These are phyloP conservation scores for Druon quercuslanigerum DNA, from an alignment of 1,140 invertebrate genomes.

Conservation along the genomic window DNA sequence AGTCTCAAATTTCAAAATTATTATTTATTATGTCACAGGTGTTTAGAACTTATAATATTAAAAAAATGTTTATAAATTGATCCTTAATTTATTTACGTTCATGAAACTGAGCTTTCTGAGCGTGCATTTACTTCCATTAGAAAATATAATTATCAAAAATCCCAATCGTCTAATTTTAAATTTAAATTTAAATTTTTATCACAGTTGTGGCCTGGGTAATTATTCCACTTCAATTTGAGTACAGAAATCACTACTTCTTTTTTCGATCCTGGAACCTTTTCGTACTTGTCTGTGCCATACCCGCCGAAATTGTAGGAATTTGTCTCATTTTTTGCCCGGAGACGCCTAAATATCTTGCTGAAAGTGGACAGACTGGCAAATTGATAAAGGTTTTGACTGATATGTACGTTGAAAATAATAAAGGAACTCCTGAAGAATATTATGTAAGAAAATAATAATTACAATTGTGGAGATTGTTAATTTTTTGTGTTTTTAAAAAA, in stretches of 20 bases:
- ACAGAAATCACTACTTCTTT: slow-evolving; percentile 48
- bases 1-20: too few species aligned
- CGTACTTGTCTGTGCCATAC: slow-evolving; percentile 62
- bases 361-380: slow-evolving; percentile 67
- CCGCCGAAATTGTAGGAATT: slow-evolving; percentile 57
- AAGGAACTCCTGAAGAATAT: slow-evolving; percentile 62
- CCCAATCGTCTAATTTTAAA: too few species aligned
- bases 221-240: slow-evolving; percentile 62
- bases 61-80: too few species aligned
- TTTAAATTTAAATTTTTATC: slow-evolving; percentile 29
- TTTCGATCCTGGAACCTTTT: slow-evolving; percentile 73
- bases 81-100: too few species aligned
- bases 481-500: neutral
- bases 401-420: slow-evolving; percentile 71
- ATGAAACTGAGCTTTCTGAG: too few species aligned
- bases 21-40: too few species aligned
- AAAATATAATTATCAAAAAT: neutral
- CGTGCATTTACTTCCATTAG: too few species aligned
- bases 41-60: too few species aligned
- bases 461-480: neutral
- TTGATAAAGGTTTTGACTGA: slow-evolving; percentile 69
- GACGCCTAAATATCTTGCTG: slow-evolving; percentile 78
- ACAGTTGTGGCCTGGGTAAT: slow-evolving; percentile 69
- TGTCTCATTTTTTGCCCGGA: slow-evolving; percentile 77
- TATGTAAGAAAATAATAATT: neutral